phyloP scores from a whole-genome alignment of 2,797 vertebrate species.

The Anabacerthia variegaticeps region DNA sequence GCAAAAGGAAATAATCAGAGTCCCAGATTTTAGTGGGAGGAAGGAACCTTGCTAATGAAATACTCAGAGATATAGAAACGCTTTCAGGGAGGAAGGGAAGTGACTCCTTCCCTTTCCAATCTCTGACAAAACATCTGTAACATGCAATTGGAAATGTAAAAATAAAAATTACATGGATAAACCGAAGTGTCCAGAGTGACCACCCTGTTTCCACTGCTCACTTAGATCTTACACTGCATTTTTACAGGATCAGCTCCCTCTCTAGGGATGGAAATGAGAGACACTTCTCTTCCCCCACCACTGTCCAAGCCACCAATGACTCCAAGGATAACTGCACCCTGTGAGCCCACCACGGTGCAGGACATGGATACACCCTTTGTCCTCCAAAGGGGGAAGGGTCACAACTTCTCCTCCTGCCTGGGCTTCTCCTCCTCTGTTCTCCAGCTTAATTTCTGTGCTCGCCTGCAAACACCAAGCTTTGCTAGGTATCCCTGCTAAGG shows the following conservation, averaged over 20 bases:
- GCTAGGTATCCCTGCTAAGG: not conserved
- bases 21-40: constrained; percentile 24
- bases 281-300: not conserved
- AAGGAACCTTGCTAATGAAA: constrained; percentile 51
- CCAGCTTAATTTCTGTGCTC: not conserved
- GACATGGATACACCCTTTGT: too few relatives aligned
- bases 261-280: not conserved
- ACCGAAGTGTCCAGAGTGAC: not conserved
- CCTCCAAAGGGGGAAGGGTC: too few relatives aligned
- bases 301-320: not conserved
- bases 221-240: not conserved
- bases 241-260: rapidly evolving
- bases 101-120: not conserved
- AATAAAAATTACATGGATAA: not conserved
- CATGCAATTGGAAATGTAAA: not conserved
- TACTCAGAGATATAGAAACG: not conserved
- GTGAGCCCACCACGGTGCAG: too few relatives aligned
- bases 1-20: constrained; percentile 41
- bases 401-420: too few relatives aligned
- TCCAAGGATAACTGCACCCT: not conserved
- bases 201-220: not conserved
- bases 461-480: not conserved
- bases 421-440: not conserved
- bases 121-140: not conserved
- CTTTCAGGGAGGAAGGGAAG: not conserved